These are phyloP conservation scores for Heteractis magnifica DNA, from an alignment of 92 coral and sea anemone genomes.

Conservation along the genomic window DNA sequence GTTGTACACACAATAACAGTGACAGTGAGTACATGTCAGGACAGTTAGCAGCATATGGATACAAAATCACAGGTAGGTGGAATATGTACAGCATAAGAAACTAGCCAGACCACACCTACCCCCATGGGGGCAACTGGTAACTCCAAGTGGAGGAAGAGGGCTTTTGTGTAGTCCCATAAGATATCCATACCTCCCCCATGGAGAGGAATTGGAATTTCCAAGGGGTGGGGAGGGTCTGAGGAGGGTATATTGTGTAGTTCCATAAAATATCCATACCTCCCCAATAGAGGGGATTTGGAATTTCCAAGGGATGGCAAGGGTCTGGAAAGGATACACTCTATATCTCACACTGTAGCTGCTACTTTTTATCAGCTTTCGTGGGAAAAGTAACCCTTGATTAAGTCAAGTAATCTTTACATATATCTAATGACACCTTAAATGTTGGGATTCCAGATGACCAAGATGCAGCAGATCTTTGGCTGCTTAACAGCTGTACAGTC, in stretches of 20 bases:
- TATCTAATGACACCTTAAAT: neutral
- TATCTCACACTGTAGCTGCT: no score
- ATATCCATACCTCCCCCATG: no score
- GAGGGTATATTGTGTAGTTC: neutral
- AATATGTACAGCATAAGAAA: no score
- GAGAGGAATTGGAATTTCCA: neutral
- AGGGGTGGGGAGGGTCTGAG: slow-evolving; percentile 2
- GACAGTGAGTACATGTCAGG: slow-evolving; percentile 99
- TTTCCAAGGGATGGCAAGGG: neutral
- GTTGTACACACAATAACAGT: slow-evolving; percentile 97
- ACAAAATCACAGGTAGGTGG: slow-evolving; percentile 77
- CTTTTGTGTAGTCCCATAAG: no score
- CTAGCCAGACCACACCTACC: no score
- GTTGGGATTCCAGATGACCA: slow-evolving; percentile 54
- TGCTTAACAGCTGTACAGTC: slow-evolving; percentile 93
- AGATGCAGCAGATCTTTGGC: slow-evolving; percentile 88
- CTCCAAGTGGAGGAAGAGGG: no score
- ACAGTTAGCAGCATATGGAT: slow-evolving; percentile 95
- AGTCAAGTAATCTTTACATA: neutral
- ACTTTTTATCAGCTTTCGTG: neutral
- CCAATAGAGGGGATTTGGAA: neutral
- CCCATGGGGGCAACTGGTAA: no score
- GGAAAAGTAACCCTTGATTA: neutral
- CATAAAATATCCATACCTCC: neutral
- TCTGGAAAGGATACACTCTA: neutral